phyloP scores from a whole-genome alignment of 2,888 invertebrate species.

The Peribatodes rhomboidaria region DNA sequence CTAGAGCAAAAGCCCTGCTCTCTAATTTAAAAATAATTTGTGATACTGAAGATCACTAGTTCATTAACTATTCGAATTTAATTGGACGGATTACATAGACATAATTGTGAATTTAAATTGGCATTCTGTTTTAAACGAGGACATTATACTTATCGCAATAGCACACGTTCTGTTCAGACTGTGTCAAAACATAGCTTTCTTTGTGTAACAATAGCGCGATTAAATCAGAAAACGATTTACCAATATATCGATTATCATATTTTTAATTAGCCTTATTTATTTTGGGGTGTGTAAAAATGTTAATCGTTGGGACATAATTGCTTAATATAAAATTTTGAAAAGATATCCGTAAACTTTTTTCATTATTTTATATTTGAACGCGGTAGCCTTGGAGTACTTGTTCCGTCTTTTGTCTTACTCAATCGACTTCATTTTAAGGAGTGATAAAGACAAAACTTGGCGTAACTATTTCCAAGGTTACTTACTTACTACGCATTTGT shows the following conservation, averaged over 20 bases:
- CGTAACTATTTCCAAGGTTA: neutral
- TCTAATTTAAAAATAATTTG: neutral
- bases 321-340: neutral
- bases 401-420: no score
- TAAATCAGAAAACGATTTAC: slow-evolving; percentile 5
- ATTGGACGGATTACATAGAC: slow-evolving; percentile 65
- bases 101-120: slow-evolving; percentile 50
- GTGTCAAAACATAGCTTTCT: slow-evolving; percentile 10
- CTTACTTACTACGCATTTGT: no score
- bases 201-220: slow-evolving; percentile 9
- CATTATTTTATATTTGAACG: no score
- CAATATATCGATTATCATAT: slow-evolving; percentile 11
- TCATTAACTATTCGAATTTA: slow-evolving; percentile 52
- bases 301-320: neutral
- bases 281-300: slow-evolving; percentile 8
- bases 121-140: slow-evolving; percentile 33
- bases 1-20: neutral
- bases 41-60: neutral
- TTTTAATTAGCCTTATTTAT: neutral
- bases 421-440: no score
- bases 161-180: slow-evolving; percentile 10
- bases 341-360: neutral
- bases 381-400: no score
- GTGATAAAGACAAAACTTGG: no score
- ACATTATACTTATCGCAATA: slow-evolving; percentile 12